Evolutionary conservation across 2,888 invertebrate genomes (phyloP).

Genomic region (Pterobdella sp.): DNA sequence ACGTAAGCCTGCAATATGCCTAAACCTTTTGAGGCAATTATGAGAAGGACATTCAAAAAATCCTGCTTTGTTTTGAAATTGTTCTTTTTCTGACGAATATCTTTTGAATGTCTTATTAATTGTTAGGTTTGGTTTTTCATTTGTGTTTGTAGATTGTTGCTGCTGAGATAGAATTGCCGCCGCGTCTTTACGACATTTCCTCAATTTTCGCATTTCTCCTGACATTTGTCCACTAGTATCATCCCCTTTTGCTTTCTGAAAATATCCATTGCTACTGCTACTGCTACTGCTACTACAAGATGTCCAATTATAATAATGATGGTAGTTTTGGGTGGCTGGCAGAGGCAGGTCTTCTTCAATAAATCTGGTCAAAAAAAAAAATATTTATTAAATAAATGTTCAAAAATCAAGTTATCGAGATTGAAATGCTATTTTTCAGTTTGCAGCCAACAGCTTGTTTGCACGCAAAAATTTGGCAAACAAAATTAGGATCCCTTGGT

Average conservation of each 20-base stretch:
- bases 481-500: background rate
- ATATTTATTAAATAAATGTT: background rate
- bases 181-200: slow-evolving; percentile 22
- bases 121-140: background rate
- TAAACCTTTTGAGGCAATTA: slow-evolving; percentile 93
- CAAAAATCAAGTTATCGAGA: background rate
- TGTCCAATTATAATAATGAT: background rate
- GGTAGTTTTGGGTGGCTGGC: background rate
- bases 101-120: slow-evolving; percentile 5
- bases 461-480: background rate
- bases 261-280: background rate
- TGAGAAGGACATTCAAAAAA: slow-evolving; percentile 88
- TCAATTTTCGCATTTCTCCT: slow-evolving; percentile 4
- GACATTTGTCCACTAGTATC: background rate
- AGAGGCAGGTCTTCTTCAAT: slow-evolving; percentile 1
- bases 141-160: background rate
- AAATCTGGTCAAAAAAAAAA: slow-evolving; percentile 6
- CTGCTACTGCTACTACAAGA: slow-evolving; percentile 7
- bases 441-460: slow-evolving; percentile 1
- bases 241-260: slow-evolving; percentile 7
- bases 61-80: slow-evolving; percentile 49
- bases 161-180: background rate
- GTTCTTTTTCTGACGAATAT: background rate
- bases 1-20: slow-evolving; percentile 87
- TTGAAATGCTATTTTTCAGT: background rate